A percentile compares a stretch with the other conserved stretches of the same genome.
Evolutionary conservation across 2,888 invertebrate genomes (phyloP).

Genomic region (Gisinianus flammeolus): DNA sequence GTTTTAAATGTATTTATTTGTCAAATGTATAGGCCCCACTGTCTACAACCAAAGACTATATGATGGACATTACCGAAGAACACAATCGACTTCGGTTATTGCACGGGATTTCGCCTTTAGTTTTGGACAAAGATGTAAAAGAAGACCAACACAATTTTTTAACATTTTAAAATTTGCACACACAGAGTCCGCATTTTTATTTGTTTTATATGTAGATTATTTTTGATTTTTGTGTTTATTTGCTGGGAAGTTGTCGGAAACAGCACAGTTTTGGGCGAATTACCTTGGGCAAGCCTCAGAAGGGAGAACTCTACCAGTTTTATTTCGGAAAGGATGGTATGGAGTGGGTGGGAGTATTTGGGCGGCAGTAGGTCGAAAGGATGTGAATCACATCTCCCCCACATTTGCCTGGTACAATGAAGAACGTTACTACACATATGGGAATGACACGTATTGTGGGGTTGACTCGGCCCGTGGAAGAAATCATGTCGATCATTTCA

Average conservation of each 20-base stretch:
- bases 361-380: conserved; percentile 21
- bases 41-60: background rate
- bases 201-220: background rate
- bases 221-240: background rate
- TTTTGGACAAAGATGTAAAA: conserved; percentile 14
- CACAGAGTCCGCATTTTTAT: background rate
- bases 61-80: background rate
- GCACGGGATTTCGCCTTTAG: conserved; percentile 11
- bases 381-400: conserved; percentile 1
- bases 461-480: background rate
- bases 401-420: conserved; percentile 32
- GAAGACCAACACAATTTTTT: too few species aligned
- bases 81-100: conserved; percentile 16
- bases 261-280: conserved; percentile 75
- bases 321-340: conserved; percentile 22
- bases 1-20: too few species aligned
- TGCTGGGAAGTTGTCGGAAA: conserved; percentile 65
- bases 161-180: conserved; percentile 19
- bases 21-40: conserved; percentile 1
- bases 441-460: conserved; percentile 27
- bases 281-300: conserved; percentile 67
- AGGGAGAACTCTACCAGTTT: conserved; percentile 19
- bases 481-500: conserved; percentile 26
- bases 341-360: conserved; percentile 28
- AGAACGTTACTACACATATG: conserved; percentile 32